Evolutionary conservation across 2,797 vertebrate species (phyloP).

Genomic region (Nannoperca obscura): DNA sequence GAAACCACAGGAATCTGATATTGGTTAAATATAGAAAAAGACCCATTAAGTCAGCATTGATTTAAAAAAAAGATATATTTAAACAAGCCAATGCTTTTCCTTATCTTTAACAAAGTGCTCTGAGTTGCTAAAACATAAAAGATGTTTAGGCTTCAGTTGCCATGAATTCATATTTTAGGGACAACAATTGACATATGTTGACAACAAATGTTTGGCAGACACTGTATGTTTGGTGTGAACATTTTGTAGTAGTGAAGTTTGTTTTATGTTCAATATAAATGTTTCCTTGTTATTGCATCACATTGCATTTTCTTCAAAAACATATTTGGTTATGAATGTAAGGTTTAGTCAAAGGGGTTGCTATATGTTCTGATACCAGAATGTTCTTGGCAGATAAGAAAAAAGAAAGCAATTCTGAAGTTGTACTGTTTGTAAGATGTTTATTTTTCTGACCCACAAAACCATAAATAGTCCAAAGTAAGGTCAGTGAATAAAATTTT

Average conservation of each 20-base stretch:
- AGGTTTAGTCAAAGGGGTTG: background rate
- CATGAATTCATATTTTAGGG: background rate
- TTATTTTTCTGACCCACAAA: background rate
- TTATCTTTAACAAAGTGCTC: too few species aligned
- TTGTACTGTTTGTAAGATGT: background rate
- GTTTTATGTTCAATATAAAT: background rate
- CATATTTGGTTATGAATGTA: background rate
- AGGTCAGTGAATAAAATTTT: background rate
- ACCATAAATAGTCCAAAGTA: background rate
- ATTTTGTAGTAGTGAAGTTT: background rate
- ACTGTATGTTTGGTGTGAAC: background rate
- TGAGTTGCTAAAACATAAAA: too few species aligned
- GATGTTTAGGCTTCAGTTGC: background rate
- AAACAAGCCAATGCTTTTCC: too few species aligned
- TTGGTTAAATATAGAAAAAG: too few species aligned
- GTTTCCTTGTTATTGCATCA: background rate
- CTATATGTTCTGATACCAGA: background rate
- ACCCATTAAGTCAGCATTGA: too few species aligned
- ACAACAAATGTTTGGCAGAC: background rate
- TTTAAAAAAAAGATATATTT: too few species aligned
- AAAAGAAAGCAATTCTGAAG: background rate
- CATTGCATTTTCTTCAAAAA: background rate
- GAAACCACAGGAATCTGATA: too few species aligned
- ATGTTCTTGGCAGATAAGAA: constrained; percentile 1
- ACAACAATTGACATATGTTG: background rate